Evolutionary conservation across 64 coral and sea anemone genomes (phyloP), one percentile per base, ranked within the genome.

Genomic region (Astreopora myriophthalma): DNA sequence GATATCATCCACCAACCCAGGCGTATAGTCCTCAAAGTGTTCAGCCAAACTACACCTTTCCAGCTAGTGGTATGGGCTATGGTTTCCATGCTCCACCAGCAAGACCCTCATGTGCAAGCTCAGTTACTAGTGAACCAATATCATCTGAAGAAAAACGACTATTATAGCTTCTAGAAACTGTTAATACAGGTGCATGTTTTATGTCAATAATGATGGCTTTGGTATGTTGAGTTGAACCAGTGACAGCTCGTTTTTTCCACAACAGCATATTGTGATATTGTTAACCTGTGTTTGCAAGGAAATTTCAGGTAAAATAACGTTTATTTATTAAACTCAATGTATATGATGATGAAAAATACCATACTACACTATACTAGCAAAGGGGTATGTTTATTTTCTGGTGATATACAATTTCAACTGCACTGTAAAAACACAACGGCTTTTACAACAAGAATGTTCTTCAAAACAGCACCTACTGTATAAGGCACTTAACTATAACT

Each of bases 181-280:
- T 80, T 14, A n/a, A 61, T 20, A 61, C 57, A 1, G 13, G 57
- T 61, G 57, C 1, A 61, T 20, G 22, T 61, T n/a, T 9, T 52
- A 52, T 44, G 25, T 14, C 42, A 32, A 52, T 25, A 26, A 58
- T 80, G 19, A 46, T 5, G 46, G 26, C 36, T 77, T 19, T 82
- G 6, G 46, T 20, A 35, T 82, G 79, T 82, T 61, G 79, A 82
- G 79, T 82, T 82, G 16, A 82, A 82, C 79, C 28, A 82, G 79
- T 1, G 49, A 82, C 61, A 60, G 28, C 6, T 16, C 0, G 0
- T 16, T 60, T 82, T 35, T 33, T 61, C 46, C 46, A 82, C 46
- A 42, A 42, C 39, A 42, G 39, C 39, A 42, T 0, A 42, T 42
- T 42, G 39, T 42, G 39, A 0, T 42, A 42, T 42, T 42, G 39